These are phyloP conservation scores for Campaea margaritaria DNA, from an alignment of 2,888 invertebrate species.

Conservation along the genomic window DNA sequence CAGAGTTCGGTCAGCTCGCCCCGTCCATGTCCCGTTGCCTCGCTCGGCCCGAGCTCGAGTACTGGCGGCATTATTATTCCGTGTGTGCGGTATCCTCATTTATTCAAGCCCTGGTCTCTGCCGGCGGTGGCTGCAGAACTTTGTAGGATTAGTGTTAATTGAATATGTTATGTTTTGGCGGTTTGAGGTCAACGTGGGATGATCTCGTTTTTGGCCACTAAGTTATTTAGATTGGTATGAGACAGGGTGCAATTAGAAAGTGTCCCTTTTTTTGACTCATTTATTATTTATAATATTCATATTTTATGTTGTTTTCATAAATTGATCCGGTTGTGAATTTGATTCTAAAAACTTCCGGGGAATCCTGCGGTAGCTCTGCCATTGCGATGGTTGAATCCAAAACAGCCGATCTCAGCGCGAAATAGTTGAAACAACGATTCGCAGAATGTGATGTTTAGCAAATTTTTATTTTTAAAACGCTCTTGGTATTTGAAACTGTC, in stretches of 20 bases:
- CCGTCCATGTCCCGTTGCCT: neutral
- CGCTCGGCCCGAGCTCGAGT: neutral
- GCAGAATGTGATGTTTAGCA: too few relatives aligned
- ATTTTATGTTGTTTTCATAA: too few relatives aligned
- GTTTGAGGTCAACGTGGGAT: constrained; percentile 17
- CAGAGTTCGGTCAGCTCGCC: neutral
- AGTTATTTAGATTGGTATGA: constrained; percentile 22
- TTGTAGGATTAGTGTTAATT: constrained; percentile 39
- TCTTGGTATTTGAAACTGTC: too few relatives aligned
- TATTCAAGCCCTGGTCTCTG: constrained; percentile 58
- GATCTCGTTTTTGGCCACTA: constrained; percentile 25
- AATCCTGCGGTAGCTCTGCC: too few relatives aligned
- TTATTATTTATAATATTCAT: too few relatives aligned
- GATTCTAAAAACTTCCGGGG: too few relatives aligned
- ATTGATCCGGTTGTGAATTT: too few relatives aligned
- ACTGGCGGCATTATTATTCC: constrained; percentile 1
- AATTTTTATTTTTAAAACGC: too few relatives aligned
- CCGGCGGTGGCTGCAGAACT: constrained; percentile 54
- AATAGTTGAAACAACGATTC: too few relatives aligned
- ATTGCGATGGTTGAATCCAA: too few relatives aligned
- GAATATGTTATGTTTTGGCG: constrained; percentile 35
- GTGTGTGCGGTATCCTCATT: constrained; percentile 59
- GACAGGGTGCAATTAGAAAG: neutral
- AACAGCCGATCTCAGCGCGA: too few relatives aligned
- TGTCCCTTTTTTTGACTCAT: neutral